Base-by-base conservation (phyloP, 2,888 invertebrate species). In the Callyntrura sp. region DNA sequence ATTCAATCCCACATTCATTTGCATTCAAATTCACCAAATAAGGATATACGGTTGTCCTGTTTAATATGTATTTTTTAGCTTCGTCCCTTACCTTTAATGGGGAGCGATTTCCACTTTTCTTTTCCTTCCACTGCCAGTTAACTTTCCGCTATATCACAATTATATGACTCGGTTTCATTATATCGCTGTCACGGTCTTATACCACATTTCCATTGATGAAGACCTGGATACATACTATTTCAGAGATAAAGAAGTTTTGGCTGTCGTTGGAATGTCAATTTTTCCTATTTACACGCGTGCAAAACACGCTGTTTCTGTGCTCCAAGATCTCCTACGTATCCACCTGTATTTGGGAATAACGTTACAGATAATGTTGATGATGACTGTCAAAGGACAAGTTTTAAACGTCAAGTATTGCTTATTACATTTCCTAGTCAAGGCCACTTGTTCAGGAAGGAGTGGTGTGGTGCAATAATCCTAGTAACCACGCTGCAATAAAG, bases 1-100 rank as follows among this genome's bases (percentile, higher is more conserved):
- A 73, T 73, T 73, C 73, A 73, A 73, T 73, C 73, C 23, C 48
- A 48, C 48, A 20, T 73, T 73, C 45, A 73, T 73, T 73, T 73
- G n/a, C 73, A 48, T 73, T 1, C 12, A 73, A 73, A 70, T 70
- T 70, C 70, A 12, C 48, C 0, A 48, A 48, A 73, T 25, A 35
- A 2, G 35, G n/a, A n/a, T n/a, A n/a, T 35, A 48, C 4, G 45
- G 9, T 43, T 70, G 70, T 43, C 35, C 14, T 65, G 28, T 25
- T 60, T 20, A 68, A 43, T 43, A 20, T 45, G 35, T 48, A 14
- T 12, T 45, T 17, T 14, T 23, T 28, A 17, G 25, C 65, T 12
- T 65, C 65, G 28, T 20, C 17, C 60, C 17, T 60, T 60, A 20
- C 17, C 2, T 14, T 60, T 60, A 23, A 8, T 9, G 23, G 0